A percentile compares a stretch with the other conserved stretches of the same genome.
These are phyloP conservation scores for Melitaea athalia DNA, from an alignment of 2,888 invertebrate genomes.

Conservation along the genomic window DNA sequence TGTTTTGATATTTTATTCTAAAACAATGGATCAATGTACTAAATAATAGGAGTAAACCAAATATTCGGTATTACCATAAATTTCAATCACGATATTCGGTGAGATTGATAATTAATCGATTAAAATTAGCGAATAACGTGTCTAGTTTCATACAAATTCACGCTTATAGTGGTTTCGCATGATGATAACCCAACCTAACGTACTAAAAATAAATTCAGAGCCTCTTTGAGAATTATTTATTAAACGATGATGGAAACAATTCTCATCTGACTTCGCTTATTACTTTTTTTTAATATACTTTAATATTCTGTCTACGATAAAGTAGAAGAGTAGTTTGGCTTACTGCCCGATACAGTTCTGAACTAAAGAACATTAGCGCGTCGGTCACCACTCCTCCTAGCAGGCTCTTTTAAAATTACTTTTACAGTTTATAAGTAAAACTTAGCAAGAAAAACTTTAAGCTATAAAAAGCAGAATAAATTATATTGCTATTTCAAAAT, in stretches of 20 bases:
- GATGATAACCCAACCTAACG: no score
- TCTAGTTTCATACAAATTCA: no score
- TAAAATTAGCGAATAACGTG: no score
- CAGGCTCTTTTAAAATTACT: conserved; percentile 32
- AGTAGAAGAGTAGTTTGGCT: conserved; percentile 31
- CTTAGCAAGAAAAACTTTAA: conserved; percentile 27
- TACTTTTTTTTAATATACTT: conserved; percentile 19
- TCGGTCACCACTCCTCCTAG: conserved; percentile 25
- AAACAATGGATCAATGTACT: no score
- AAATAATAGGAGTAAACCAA: no score
- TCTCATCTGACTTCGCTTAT: background rate
- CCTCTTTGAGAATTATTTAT: background rate
- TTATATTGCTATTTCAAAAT: conserved; percentile 6
- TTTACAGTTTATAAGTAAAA: conserved; percentile 25
- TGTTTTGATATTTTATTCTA: no score
- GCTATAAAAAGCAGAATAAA: conserved; percentile 12
- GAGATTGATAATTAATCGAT: no score
- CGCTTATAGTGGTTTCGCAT: no score
- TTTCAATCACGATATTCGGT: no score
- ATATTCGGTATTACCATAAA: no score
- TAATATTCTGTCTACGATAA: conserved; percentile 27
- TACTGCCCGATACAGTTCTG: conserved; percentile 26
- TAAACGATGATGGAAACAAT: background rate
- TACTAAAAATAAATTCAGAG: background rate
- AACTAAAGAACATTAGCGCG: conserved; percentile 33